phyloP scores from a whole-genome alignment of 2,113 vertebrate genomes.

The Machaerirhynchus nigripectus region DNA sequence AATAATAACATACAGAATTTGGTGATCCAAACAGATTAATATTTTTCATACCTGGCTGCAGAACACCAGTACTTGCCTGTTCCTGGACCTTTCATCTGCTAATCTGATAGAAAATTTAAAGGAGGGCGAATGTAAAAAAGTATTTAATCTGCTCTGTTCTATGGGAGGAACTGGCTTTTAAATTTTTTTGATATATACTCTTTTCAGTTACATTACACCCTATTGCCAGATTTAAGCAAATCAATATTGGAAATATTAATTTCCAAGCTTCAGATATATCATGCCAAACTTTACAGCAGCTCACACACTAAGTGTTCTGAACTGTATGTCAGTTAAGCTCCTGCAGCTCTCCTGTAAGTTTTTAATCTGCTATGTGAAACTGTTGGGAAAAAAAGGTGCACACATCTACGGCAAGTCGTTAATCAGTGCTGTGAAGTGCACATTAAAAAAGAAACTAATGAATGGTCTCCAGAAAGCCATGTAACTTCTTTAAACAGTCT shows the following conservation, averaged over 20 bases:
- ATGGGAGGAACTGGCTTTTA: background rate
- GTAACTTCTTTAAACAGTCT: slow-evolving; percentile 10
- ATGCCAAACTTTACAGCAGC: background rate
- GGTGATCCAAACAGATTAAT: background rate
- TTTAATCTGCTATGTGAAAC: slow-evolving; percentile 6
- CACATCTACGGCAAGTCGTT: background rate
- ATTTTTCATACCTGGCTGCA: background rate
- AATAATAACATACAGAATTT: background rate
- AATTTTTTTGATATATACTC: background rate
- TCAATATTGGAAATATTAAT: background rate
- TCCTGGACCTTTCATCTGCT: background rate
- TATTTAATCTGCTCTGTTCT: background rate
- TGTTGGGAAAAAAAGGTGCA: background rate
- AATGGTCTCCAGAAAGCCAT: slow-evolving; percentile 15
- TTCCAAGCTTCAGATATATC: background rate
- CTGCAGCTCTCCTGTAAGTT: background rate
- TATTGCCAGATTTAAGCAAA: background rate
- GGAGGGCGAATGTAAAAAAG: background rate
- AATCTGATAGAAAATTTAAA: background rate
- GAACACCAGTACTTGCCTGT: background rate
- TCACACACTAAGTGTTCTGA: background rate
- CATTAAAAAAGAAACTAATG: slow-evolving; percentile 58
- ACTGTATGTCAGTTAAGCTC: background rate
- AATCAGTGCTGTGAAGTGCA: background rate
- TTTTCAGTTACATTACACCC: background rate